Conservation (phyloP, 2,888 invertebrate genomes). For the Dasypolia templi region DNA sequence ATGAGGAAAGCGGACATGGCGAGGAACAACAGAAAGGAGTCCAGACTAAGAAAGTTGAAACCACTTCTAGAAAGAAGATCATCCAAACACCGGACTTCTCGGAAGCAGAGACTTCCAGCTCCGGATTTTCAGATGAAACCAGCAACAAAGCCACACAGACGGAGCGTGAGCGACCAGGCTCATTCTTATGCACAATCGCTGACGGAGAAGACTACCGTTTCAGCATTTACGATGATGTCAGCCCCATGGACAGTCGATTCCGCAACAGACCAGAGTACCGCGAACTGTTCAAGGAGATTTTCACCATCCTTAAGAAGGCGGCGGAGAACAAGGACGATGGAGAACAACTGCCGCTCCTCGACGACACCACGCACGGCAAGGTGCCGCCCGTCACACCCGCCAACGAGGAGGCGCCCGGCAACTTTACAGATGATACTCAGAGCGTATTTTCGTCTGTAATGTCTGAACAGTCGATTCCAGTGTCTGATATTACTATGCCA, state of each 20-base stretch:
- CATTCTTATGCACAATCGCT: constrained; percentile 95
- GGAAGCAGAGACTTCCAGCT: constrained; percentile 96
- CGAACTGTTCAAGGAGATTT: constrained; percentile 95
- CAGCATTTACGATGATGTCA: constrained; percentile 95
- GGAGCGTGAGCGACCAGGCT: constrained; percentile 94
- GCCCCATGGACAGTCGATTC: constrained; percentile 95
- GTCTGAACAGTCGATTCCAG: constrained; percentile 93
- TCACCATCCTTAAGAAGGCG: constrained; percentile 95
- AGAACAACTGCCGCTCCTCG: constrained; percentile 93
- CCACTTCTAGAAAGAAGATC: constrained; percentile 88
- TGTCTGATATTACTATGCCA: constrained; percentile 92
- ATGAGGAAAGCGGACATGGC: constrained; percentile 92
- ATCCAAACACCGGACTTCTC: constrained; percentile 96
- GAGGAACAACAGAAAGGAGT: constrained; percentile 88
- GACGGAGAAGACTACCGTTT: constrained; percentile 96
- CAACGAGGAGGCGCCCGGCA: constrained; percentile 91
- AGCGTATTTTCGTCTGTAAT: constrained; percentile 94
- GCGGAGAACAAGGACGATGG: constrained; percentile 95
- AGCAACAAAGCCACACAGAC: constrained; percentile 96
- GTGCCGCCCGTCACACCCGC: constrained; percentile 93
- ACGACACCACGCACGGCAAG: constrained; percentile 91
- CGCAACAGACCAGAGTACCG: constrained; percentile 95
- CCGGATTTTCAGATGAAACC: constrained; percentile 96
- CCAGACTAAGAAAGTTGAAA: constrained; percentile 84
- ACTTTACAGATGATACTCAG: constrained; percentile 93